phyloP scores from a whole-genome alignment of 1,140 invertebrate species.

The Scaptomyza montana region DNA sequence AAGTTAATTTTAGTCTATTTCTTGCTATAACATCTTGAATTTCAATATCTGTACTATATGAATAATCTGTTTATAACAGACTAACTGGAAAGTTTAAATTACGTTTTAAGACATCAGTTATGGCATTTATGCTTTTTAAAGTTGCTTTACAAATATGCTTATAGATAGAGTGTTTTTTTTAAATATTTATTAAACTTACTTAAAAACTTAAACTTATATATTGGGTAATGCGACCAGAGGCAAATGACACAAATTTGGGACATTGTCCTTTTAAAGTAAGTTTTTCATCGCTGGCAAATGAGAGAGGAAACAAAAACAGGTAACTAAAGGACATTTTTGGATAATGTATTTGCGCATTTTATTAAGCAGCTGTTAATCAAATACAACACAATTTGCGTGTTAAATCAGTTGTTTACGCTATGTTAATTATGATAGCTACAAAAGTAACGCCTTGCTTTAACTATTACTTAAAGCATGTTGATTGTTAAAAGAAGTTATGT shows the following conservation, averaged over 20 bases:
- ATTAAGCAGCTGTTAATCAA: too few species aligned
- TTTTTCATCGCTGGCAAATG: too few species aligned
- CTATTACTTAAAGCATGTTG: neutral
- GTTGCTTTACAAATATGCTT: slow-evolving; percentile 9
- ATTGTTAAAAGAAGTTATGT: too few species aligned
- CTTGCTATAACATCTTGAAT: neutral
- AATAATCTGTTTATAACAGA: slow-evolving; percentile 20
- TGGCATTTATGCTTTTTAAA: neutral
- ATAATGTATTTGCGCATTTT: neutral
- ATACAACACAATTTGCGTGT: neutral
- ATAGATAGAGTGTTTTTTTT: neutral
- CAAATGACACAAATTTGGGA: too few species aligned
- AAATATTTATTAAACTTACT: neutral
- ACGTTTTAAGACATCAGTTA: slow-evolving; percentile 14
- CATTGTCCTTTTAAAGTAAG: too few species aligned
- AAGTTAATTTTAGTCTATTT: slow-evolving; percentile 1
- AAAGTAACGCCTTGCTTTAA: neutral
- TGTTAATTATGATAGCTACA: neutral
- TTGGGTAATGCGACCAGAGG: too few species aligned
- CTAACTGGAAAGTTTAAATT: slow-evolving; percentile 26
- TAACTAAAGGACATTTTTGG: too few species aligned
- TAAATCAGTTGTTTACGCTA: neutral
- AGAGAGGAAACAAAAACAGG: too few species aligned
- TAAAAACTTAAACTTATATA: too few species aligned
- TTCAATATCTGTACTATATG: slow-evolving; percentile 19